These are phyloP conservation scores for Temnopleurus reevesii DNA, from an alignment of 53 echinoderm and acorn worm genomes.

Conservation along the genomic window DNA sequence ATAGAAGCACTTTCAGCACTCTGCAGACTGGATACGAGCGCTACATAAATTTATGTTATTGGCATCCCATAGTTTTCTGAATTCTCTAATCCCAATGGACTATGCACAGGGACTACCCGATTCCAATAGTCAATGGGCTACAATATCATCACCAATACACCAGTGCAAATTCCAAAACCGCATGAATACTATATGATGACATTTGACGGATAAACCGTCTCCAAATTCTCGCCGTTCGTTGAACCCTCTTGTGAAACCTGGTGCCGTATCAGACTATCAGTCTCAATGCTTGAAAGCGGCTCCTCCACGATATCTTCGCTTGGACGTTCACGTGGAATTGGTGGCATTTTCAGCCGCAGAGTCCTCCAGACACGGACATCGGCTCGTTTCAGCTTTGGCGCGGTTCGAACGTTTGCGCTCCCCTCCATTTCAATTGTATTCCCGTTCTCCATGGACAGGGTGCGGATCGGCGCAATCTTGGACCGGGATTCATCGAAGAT, in stretches of 20 bases:
- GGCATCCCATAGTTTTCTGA: no score
- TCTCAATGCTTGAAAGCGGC: background rate
- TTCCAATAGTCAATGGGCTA: no score
- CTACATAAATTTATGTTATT: no score
- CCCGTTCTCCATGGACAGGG: background rate
- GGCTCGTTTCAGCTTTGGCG: background rate
- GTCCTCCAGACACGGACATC: background rate
- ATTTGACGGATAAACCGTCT: no score
- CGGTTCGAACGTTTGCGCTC: background rate
- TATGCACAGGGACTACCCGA: no score
- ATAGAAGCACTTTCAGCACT: no score
- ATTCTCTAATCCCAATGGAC: no score
- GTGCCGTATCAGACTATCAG: background rate
- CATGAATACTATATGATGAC: background rate
- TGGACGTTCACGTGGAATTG: background rate
- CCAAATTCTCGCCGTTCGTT: no score
- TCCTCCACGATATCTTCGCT: background rate
- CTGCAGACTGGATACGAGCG: no score
- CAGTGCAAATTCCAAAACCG: no score
- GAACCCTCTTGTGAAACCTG: background rate
- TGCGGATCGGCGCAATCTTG: background rate
- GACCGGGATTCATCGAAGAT: conserved; percentile 27
- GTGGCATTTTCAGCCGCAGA: conserved; percentile 13
- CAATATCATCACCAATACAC: no score
- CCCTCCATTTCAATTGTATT: background rate